phyloP scores from a whole-genome alignment of 2,888 invertebrate genomes.

The Morinoia aosen region DNA sequence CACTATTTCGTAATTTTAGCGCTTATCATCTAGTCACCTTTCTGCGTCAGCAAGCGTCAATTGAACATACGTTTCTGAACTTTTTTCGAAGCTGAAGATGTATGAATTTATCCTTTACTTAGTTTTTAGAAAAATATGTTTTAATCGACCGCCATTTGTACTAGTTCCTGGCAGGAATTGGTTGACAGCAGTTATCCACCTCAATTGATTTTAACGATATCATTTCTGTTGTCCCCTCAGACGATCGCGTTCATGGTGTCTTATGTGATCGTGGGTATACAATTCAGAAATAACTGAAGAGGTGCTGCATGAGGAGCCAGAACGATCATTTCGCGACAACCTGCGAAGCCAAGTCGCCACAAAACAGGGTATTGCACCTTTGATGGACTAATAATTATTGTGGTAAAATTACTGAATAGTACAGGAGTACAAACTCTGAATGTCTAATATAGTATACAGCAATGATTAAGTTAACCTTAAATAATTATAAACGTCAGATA shows the following conservation, averaged over 20 bases:
- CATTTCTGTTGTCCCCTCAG: background rate
- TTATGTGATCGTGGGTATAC: background rate
- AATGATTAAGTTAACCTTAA: too few species aligned
- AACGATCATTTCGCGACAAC: too few species aligned
- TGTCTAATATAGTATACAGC: too few species aligned
- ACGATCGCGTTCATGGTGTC: slow-evolving; percentile 13
- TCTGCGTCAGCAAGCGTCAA: background rate
- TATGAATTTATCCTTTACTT: background rate
- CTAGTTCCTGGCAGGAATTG: background rate
- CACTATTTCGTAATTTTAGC: background rate
- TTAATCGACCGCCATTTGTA: background rate
- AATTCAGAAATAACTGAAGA: background rate
- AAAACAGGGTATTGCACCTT: too few species aligned
- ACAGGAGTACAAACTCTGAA: too few species aligned
- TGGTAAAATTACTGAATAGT: too few species aligned
- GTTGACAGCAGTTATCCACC: background rate
- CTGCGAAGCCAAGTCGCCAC: too few species aligned
- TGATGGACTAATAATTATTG: too few species aligned
- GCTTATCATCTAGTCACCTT: background rate
- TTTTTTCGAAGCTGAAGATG: background rate
- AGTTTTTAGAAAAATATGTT: background rate
- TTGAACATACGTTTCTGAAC: background rate
- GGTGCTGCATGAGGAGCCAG: background rate
- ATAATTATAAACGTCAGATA: too few species aligned
- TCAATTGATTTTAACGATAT: background rate